Conservation (phyloP, 2,888 invertebrate species). For the Hydrotaea diabolus region DNA sequence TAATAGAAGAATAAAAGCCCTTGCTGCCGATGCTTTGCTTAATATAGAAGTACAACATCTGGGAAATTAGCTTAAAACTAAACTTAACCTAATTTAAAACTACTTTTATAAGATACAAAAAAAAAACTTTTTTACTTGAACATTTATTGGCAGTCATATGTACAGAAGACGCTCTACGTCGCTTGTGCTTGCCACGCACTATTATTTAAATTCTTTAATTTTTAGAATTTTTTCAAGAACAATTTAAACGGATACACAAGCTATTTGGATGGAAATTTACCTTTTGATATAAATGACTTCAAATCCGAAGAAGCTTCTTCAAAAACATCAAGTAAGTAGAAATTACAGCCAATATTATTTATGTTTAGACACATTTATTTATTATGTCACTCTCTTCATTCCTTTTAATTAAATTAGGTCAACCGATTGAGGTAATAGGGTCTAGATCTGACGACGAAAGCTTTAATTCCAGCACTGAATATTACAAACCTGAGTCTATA, state of each 20-base stretch:
- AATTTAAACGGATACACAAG: conserved; percentile 83
- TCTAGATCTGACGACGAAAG: conserved; percentile 82
- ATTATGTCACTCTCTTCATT: not conserved
- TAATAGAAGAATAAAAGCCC: too few relatives aligned
- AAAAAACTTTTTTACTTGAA: too few relatives aligned
- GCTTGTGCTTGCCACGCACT: not conserved
- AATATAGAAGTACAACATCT: too few relatives aligned
- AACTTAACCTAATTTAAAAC: too few relatives aligned
- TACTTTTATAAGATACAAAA: too few relatives aligned
- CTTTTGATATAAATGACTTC: conserved; percentile 83
- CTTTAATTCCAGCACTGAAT: conserved; percentile 81
- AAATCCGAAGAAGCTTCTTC: conserved; percentile 74
- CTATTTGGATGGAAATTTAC: conserved; percentile 85
- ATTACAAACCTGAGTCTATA: conserved; percentile 81
- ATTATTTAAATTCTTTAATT: conserved; percentile 6
- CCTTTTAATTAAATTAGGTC: conserved; percentile 75
- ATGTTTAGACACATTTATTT: not conserved
- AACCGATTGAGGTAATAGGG: conserved; percentile 83
- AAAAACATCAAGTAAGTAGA: conserved; percentile 66
- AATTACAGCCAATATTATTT: too few relatives aligned
- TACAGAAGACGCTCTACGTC: too few relatives aligned
- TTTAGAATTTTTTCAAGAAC: conserved; percentile 76
- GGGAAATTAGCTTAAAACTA: too few relatives aligned
- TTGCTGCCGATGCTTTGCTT: too few relatives aligned
- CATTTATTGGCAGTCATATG: too few relatives aligned